These are phyloP conservation scores for Cataglyphis albicans DNA, from an alignment of 2,888 invertebrate genomes.

Conservation along the genomic window DNA sequence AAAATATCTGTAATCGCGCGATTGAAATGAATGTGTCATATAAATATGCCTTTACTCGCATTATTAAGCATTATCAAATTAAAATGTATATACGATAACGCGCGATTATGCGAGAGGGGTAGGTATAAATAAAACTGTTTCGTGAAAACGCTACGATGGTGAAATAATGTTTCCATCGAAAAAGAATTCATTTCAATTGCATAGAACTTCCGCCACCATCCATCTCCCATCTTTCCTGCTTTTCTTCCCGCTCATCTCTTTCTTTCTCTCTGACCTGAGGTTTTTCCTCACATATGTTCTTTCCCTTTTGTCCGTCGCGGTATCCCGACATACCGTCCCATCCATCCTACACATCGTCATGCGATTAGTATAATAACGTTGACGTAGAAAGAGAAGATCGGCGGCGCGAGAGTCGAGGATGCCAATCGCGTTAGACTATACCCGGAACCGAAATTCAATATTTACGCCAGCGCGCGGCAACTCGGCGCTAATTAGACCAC, in stretches of 20 bases:
- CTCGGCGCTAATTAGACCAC: slow-evolving; percentile 78
- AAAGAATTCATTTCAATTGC: slow-evolving; percentile 43
- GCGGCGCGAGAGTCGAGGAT: slow-evolving; percentile 66
- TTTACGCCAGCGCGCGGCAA: slow-evolving; percentile 77
- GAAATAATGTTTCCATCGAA: slow-evolving; percentile 45
- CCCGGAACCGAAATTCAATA: slow-evolving; percentile 78
- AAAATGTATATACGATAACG: neutral
- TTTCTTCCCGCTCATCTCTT: neutral
- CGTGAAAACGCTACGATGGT: slow-evolving; percentile 46
- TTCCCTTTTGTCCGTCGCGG: neutral
- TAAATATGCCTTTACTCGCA: neutral
- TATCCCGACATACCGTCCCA: neutral
- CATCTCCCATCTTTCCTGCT: neutral
- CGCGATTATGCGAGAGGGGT: neutral
- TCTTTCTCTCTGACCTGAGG: neutral
- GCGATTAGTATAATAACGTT: slow-evolving; percentile 75
- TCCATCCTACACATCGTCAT: neutral
- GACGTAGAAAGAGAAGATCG: slow-evolving; percentile 56
- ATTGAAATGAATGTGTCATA: neutral
- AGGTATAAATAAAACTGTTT: slow-evolving; percentile 56
- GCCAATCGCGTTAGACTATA: slow-evolving; percentile 73
- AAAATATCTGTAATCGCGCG: neutral
- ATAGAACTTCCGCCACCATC: neutral
- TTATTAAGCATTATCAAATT: neutral
- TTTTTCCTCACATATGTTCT: neutral